Evolutionary conservation across 2,113 vertebrate species (phyloP).

Genomic region (Labeo catla): DNA sequence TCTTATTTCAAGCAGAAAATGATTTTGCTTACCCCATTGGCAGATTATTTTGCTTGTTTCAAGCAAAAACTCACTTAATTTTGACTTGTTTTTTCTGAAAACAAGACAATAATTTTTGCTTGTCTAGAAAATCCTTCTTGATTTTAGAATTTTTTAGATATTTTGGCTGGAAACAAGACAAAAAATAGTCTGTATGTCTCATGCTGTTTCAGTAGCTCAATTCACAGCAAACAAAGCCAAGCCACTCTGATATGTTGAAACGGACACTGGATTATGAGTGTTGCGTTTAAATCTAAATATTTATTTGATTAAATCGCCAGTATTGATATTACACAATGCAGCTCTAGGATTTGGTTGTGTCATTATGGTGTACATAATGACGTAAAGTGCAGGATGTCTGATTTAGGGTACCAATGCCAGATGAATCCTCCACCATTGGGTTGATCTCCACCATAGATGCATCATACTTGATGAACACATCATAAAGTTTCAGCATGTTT

Average conservation of each 20-base stretch:
- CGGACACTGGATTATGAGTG: background rate
- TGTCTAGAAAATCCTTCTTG: no score
- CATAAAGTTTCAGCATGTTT: slow-evolving; percentile 95
- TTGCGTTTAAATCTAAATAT: background rate
- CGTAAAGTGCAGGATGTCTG: slow-evolving; percentile 10
- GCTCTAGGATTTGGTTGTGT: background rate
- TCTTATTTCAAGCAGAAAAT: no score
- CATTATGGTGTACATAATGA: background rate
- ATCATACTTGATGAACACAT: slow-evolving; percentile 94
- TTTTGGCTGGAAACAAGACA: no score
- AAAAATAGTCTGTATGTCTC: no score
- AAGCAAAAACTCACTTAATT: no score
- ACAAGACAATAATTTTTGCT: no score
- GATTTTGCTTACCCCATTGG: no score
- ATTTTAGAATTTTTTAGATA: no score
- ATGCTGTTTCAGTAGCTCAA: background rate
- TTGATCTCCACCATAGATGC: slow-evolving; percentile 99
- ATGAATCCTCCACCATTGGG: slow-evolving; percentile 97
- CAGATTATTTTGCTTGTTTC: no score
- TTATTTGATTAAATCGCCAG: background rate
- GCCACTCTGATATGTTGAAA: background rate
- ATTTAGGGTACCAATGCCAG: slow-evolving; percentile 84
- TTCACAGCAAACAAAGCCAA: background rate
- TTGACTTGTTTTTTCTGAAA: no score
- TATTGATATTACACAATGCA: background rate